Percentiles rank a stretch among this genome's conserved stretches.
Evolutionary conservation across 1,140 invertebrate species (phyloP).

Genomic region (Drosophila punjabiensis): DNA sequence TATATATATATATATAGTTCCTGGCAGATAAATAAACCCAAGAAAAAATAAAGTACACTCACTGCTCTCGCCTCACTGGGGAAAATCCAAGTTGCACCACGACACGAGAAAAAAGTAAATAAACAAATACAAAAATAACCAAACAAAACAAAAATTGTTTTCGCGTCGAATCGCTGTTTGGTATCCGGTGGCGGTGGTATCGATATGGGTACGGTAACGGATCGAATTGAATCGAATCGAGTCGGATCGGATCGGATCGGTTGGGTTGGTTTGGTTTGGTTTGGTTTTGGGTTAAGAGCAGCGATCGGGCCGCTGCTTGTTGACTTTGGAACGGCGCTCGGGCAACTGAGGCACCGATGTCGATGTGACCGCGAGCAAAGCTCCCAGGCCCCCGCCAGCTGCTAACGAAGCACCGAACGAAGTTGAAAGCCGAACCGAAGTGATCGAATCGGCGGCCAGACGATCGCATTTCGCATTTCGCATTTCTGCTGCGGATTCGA

Average conservation of each 20-base stretch:
- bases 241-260: slow-evolving; percentile 11
- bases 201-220: slow-evolving; percentile 8
- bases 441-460: slow-evolving; percentile 22
- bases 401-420: slow-evolving; percentile 24
- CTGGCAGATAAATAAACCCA: slow-evolving; percentile 32
- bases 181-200: slow-evolving; percentile 10
- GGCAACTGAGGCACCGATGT: slow-evolving; percentile 59
- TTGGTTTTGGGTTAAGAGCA: background rate
- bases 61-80: slow-evolving; percentile 19
- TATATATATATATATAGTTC: slow-evolving; percentile 24
- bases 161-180: background rate
- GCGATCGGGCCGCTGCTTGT: slow-evolving; percentile 57
- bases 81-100: background rate
- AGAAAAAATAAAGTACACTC: slow-evolving; percentile 6
- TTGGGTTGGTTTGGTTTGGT: background rate
- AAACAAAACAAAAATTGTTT: slow-evolving; percentile 17
- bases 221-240: slow-evolving; percentile 13
- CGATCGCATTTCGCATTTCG: slow-evolving; percentile 17
- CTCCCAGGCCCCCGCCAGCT: slow-evolving; percentile 32
- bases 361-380: slow-evolving; percentile 61
- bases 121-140: background rate
- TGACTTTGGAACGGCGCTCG: slow-evolving; percentile 78
- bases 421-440: slow-evolving; percentile 25
- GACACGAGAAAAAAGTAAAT: background rate
- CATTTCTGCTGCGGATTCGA: slow-evolving; percentile 3